These are phyloP conservation scores for Agapornis roseicollis DNA, from an alignment of 2,113 vertebrate species.

Conservation along the genomic window DNA sequence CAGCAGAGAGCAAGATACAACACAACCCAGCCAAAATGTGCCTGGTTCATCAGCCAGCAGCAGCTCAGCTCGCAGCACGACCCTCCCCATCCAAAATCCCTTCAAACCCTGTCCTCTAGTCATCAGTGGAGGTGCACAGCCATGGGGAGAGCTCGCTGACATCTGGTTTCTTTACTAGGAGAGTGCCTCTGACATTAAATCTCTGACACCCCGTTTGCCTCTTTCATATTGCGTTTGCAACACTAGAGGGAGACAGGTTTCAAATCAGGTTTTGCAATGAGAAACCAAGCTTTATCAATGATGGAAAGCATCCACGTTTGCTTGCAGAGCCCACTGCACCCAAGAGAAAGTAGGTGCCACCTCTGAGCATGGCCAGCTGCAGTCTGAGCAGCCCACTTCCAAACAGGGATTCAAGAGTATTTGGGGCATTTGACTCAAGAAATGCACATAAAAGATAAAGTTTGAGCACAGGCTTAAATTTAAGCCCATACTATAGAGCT, in stretches of 20 bases:
- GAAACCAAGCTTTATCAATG: fast-evolving
- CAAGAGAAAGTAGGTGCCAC: background rate
- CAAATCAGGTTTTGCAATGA: background rate
- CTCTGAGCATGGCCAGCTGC: fast-evolving
- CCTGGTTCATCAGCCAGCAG: background rate
- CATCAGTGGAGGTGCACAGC: background rate
- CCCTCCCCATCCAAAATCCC: background rate
- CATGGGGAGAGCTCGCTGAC: background rate
- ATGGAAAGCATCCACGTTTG: background rate
- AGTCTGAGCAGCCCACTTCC: background rate
- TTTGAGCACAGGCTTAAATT: background rate
- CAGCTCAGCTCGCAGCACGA: background rate
- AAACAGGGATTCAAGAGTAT: background rate
- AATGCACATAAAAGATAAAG: background rate
- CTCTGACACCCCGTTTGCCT: background rate
- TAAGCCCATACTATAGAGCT: background rate
- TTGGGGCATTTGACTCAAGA: background rate
- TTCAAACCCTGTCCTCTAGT: background rate
- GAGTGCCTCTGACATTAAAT: background rate
- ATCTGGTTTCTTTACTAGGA: background rate
- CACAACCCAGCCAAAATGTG: background rate
- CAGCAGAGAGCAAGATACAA: background rate
- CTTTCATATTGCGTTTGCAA: background rate
- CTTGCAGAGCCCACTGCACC: fast-evolving
- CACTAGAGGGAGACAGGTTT: conserved; percentile 43